Conservation (phyloP, 2,888 invertebrate species). For the Drosophila mimica region DNA sequence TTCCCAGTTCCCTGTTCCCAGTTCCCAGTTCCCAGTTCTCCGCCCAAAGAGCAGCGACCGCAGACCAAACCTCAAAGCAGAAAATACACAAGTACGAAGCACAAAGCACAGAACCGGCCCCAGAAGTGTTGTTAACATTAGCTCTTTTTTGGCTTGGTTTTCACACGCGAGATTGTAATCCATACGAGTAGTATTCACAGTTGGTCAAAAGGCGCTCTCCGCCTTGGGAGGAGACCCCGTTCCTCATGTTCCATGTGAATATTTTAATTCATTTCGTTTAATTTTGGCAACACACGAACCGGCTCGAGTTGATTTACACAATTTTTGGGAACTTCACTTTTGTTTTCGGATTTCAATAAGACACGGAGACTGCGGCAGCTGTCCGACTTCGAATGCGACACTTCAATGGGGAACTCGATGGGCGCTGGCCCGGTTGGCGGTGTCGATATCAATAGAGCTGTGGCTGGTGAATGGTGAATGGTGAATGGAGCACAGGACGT, state of each 20-base stretch:
- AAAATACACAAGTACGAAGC: conserved; percentile 22
- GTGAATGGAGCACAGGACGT: conserved; percentile 82
- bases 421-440: conserved; percentile 20
- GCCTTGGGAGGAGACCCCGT: neutral
- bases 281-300: conserved; percentile 48
- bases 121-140: conserved; percentile 50
- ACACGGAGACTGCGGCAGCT: conserved; percentile 37
- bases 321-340: neutral
- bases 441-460: conserved; percentile 82
- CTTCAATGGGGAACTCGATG: conserved; percentile 36
- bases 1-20: conserved; percentile 15
- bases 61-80: conserved; percentile 34
- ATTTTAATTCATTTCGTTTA: conserved; percentile 60
- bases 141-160: conserved; percentile 26
- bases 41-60: conserved; percentile 23
- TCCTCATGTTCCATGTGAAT: conserved; percentile 37
- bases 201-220: conserved; percentile 9
- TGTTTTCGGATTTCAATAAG: conserved; percentile 42
- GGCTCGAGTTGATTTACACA: conserved; percentile 64
- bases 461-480: conserved; percentile 69
- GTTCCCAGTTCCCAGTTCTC: conserved; percentile 18
- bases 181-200: conserved; percentile 23
- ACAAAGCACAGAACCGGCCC: conserved; percentile 20
- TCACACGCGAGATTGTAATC: conserved; percentile 73
- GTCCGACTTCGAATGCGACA: conserved; percentile 50